Evolutionary conservation across 2,113 vertebrate species (phyloP), one percentile per base, ranked within the genome.

Genomic region (Corvus cornix): DNA sequence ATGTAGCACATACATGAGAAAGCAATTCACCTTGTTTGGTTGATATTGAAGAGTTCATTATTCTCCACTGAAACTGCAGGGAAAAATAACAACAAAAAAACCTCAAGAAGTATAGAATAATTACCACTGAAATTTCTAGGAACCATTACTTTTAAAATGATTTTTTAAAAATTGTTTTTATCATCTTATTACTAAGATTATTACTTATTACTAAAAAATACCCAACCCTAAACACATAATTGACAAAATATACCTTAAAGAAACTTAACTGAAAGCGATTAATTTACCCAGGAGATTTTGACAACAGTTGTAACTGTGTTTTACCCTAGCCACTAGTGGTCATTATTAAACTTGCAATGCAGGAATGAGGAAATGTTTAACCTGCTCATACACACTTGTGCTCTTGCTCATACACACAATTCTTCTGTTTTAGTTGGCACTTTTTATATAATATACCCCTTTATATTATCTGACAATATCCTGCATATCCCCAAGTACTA

Each of bases 141-240:
- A 68, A 48, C n/a, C 0, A 0, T 60, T 89, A 41, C 18, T 51
- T 94, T 56, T 21, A 20, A 70, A 74, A 41, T 12, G 0, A 8
- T 20, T 46, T 56, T 62, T 76, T 9, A 0, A 13, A 35, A 21
- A 23, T 48, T 43, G 8, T 2, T 41, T 41, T 53, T 19, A 4
- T 7, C 0, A 35, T 68, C 72, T 73, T 58, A 20, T 62, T 74
- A 28, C 5, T 21, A 16, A 69, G 22, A 56, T 39, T 41, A 41
- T 41, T 41, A 41, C 39, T 41, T 41, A 39, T 41, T 41, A 41
- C 0, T 18, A 6, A 58, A 75, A 60, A 66, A 55, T 4, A 27
- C 5, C 9, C 8, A 39, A 24, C 7, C 6, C 13, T 55, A 31
- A 64, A 51, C 3, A 63, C 4, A 13, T 17, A 0, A 52, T 22